Base-by-base conservation (phyloP, 2,888 invertebrate genomes). In the Agriopis aurantiaria region DNA sequence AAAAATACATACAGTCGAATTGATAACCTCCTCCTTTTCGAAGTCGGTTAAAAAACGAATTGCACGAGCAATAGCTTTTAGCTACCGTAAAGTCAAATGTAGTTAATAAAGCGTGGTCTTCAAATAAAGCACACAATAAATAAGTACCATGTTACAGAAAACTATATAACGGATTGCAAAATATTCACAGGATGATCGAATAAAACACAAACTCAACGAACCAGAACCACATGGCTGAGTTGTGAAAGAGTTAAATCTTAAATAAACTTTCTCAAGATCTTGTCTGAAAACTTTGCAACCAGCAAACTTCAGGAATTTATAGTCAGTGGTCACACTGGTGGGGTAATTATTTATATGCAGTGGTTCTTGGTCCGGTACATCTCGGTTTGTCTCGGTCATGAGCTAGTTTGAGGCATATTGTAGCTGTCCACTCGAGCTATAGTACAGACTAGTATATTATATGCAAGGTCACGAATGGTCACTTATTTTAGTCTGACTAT, bases 341-440 rank as follows among this genome's bases (percentile, higher is more conserved):
- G 52, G 59, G 55, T 77, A 80, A 77, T 78, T 75, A 71, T 77
- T 79, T 81, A 71, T 78, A 84, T 80, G 78, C 72, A 79, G 71
- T 74, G 71, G 65, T 64, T 46, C 65, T 68, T 51, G 75, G 68
- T 62, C 69, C 70, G 17, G 17, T 23, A 67, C 62, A 67, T 68
- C 64, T 73, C 66, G 64, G 77, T 75, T 77, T 77, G 75, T 74
- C 71, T 77, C 73, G 75, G 77, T 77, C 75, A 73, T 73, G 75
- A 73, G 75, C 75, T 73, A 76, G 76, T 71, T 73, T 74, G 61
- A 68, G 59, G 71, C 70, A 74, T 68, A 73, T 76, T 70, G 69
- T 66, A 72, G 70, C 65, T 72, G 71, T 57, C 64, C 41, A 43
- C 68, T 55, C 68, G 57, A 68, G 61, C 12, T 58, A 33, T 33